Conservation (phyloP, 2,888 invertebrate species). For the Terebella lapidaria region DNA sequence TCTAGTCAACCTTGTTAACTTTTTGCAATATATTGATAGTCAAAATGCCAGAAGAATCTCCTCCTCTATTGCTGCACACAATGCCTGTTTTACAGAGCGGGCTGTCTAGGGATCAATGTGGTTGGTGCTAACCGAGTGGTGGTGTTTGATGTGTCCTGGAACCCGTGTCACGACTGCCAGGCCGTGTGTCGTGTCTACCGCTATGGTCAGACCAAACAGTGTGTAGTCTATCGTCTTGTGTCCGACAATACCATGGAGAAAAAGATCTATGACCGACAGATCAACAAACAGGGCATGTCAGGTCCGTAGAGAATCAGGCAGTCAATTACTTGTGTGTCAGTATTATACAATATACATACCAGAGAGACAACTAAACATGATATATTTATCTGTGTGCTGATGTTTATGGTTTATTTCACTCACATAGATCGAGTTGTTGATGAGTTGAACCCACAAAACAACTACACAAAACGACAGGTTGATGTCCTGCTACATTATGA, state of each 20-base stretch:
- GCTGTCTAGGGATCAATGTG: constrained; percentile 93
- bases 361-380: not conserved
- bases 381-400: not conserved
- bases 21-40: no score
- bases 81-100: constrained; percentile 69
- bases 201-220: constrained; percentile 90
- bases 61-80: no score
- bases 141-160: constrained; percentile 98
- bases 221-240: constrained; percentile 92
- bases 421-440: constrained; percentile 84
- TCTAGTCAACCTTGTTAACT: no score
- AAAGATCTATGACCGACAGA: constrained; percentile 96
- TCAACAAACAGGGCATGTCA: constrained; percentile 97
- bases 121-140: constrained; percentile 97
- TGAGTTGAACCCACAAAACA: constrained; percentile 92
- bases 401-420: not conserved
- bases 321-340: constrained; percentile 95
- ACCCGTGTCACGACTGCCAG: constrained; percentile 87
- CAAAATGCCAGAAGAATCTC: no score
- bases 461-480: constrained; percentile 55
- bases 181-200: constrained; percentile 94
- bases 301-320: constrained; percentile 68
- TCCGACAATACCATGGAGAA: constrained; percentile 96
- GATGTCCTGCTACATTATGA: constrained; percentile 76
- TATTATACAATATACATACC: not conserved